Evolutionary conservation across 2,113 vertebrate genomes (phyloP).

Genomic region (Scomber japonicus): DNA sequence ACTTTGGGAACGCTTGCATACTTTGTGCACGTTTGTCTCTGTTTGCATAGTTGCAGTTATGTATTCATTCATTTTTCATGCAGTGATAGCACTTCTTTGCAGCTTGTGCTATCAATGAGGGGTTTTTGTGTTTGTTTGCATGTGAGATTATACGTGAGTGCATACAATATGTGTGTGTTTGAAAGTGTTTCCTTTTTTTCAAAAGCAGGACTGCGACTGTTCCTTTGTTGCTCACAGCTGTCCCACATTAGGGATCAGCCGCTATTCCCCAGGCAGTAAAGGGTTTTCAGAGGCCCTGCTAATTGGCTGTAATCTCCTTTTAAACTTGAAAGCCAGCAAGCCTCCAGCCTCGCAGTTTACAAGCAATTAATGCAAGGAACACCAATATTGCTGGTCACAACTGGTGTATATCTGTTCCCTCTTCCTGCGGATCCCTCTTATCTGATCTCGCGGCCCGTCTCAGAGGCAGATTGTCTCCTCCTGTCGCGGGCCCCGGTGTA

Average conservation of each 20-base stretch:
- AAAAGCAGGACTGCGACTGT: slow-evolving; percentile 66
- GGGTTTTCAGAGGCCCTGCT: slow-evolving; percentile 80
- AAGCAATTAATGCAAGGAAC: slow-evolving; percentile 83
- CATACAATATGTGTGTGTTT: slow-evolving; percentile 59
- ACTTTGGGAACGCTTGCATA: slow-evolving; percentile 60
- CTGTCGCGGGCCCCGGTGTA: slow-evolving; percentile 65
- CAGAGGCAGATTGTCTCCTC: slow-evolving; percentile 67
- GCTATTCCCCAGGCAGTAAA: slow-evolving; percentile 73
- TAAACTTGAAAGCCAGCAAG: slow-evolving; percentile 81
- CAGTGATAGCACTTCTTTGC: slow-evolving; percentile 72
- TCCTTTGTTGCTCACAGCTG: slow-evolving; percentile 80
- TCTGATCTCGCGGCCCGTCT: slow-evolving; percentile 65
- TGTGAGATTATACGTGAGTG: slow-evolving; percentile 53
- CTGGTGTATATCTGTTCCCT: slow-evolving; percentile 66
- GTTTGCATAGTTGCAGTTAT: slow-evolving; percentile 58
- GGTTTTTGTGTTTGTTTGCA: slow-evolving; percentile 58
- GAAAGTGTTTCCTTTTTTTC: slow-evolving; percentile 58
- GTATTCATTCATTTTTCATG: slow-evolving; percentile 77
- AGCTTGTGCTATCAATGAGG: slow-evolving; percentile 61
- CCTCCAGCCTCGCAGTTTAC: slow-evolving; percentile 79
- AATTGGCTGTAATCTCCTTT: slow-evolving; percentile 87
- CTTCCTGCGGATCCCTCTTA: slow-evolving; percentile 56
- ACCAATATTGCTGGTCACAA: slow-evolving; percentile 74
- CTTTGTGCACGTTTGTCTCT: slow-evolving; percentile 41
- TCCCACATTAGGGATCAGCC: slow-evolving; percentile 79